phyloP scores from a whole-genome alignment of 2,797 vertebrate genomes.

The Rousettus madagascariensis region DNA sequence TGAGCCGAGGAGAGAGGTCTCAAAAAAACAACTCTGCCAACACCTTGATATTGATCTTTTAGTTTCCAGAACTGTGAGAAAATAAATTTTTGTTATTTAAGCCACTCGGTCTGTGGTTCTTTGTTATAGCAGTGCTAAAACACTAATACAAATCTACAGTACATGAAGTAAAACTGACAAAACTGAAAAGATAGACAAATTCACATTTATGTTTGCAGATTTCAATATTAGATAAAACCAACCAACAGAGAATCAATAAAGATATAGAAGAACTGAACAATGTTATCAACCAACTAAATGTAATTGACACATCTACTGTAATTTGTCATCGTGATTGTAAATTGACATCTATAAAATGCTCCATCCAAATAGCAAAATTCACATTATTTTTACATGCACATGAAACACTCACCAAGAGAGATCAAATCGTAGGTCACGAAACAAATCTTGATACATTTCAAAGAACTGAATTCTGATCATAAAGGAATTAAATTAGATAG shows the following conservation, averaged over 20 bases:
- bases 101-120: neutral
- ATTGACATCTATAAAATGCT: neutral
- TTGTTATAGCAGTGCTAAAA: neutral
- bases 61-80: neutral
- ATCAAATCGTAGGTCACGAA: neutral
- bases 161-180: neutral
- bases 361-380: neutral
- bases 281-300: neutral
- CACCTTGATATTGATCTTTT: neutral
- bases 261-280: neutral
- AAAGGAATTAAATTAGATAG: constrained; percentile 29
- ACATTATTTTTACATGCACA: neutral
- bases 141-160: neutral
- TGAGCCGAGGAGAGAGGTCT: neutral
- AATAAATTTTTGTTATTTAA: neutral
- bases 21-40: neutral
- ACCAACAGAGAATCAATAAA: neutral
- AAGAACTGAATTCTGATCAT: neutral
- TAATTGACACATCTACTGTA: neutral
- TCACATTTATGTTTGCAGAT: neutral
- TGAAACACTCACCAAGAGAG: neutral
- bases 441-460: neutral
- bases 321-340: neutral
- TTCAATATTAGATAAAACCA: neutral
- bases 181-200: neutral